Base-by-base conservation (phyloP, 2,113 vertebrate species). In the Gymnorhina tibicen region DNA sequence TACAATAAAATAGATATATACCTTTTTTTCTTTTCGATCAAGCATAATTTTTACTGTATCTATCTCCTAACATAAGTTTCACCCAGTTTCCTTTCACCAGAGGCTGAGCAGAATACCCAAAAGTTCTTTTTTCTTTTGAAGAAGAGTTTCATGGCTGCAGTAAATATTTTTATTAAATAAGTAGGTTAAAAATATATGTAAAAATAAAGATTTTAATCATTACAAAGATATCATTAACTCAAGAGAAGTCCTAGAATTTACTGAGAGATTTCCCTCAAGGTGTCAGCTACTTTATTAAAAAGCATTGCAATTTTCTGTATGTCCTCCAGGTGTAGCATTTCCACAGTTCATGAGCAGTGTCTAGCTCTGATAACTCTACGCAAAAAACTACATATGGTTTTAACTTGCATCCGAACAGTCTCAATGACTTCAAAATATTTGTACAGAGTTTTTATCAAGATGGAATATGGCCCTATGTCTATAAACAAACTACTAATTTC, bases 311-410 rank as follows among this genome's bases (percentile, higher is more conserved):
- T 97, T 95, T 75, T 85, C 58, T 28, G 0, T n/a, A 7, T 53
- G 37, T 60, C 91, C 92, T 87, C 64, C 87, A 95, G 91, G 83
- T 94, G 94, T 82, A 91, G 89, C 47, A 69, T 96, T 95, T 89
- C 69, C 67, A 91, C 84, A 92, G 67, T n/a, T 64, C 35, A 64
- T 66, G 9, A 58, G 3, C 39, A 81, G 17, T 8, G 12, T 21
- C 44, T 46, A 35, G 39, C 16, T 60, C 26, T 24, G 41, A 42
- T 4, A 50, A 16, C 3, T 10, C 35, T 15, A 13, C 1, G 10
- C 19, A 49, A 32, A 59, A 64, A 90, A 21, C 16, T 32, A 28
- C 32, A 2, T 7, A 9, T 0, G 17, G 17, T 35, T 56, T n/a
- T 68, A 62, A 47, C n/a, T 86, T 47, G 17, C 7, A 64, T 49